phyloP scores from a whole-genome alignment of 2,113 vertebrate genomes.

The Ceratotherium simum region DNA sequence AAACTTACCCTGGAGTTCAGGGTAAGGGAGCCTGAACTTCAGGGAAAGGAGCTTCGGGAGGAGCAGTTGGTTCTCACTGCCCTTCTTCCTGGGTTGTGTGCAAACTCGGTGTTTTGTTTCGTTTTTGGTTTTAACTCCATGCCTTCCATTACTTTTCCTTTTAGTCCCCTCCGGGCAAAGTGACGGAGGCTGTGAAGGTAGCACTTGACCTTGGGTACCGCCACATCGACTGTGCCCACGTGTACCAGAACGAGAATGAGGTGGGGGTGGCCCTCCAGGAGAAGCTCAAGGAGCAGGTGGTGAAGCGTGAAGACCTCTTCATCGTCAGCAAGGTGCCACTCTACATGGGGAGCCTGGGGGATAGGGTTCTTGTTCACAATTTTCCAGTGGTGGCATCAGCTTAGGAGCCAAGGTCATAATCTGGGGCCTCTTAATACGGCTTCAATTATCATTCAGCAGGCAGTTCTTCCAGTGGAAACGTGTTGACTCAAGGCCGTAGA shows the following conservation, averaged over 20 bases:
- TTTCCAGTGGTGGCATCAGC: fast-evolving
- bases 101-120: not conserved
- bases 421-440: not conserved
- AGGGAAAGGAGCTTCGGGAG: not conserved
- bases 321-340: slow-evolving; percentile 93
- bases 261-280: slow-evolving; percentile 90
- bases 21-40: too few species aligned
- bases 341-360: not conserved
- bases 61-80: fast-evolving
- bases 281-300: slow-evolving; percentile 89
- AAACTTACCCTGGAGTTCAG: fast-evolving
- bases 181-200: slow-evolving; percentile 87
- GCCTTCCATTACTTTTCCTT: not conserved
- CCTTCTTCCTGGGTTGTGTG: not conserved
- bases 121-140: not conserved
- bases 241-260: slow-evolving; percentile 93
- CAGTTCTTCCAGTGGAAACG: fast-evolving
- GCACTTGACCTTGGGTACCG: slow-evolving; percentile 92
- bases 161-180: slow-evolving; percentile 89
- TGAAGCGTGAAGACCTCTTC: slow-evolving; percentile 94
- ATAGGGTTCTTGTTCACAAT: fast-evolving
- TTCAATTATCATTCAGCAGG: not conserved
- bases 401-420: not conserved
- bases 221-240: slow-evolving; percentile 91
- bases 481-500: not conserved